Base-by-base conservation (phyloP, 2,113 vertebrate genomes). In the Nibea coibor region DNA sequence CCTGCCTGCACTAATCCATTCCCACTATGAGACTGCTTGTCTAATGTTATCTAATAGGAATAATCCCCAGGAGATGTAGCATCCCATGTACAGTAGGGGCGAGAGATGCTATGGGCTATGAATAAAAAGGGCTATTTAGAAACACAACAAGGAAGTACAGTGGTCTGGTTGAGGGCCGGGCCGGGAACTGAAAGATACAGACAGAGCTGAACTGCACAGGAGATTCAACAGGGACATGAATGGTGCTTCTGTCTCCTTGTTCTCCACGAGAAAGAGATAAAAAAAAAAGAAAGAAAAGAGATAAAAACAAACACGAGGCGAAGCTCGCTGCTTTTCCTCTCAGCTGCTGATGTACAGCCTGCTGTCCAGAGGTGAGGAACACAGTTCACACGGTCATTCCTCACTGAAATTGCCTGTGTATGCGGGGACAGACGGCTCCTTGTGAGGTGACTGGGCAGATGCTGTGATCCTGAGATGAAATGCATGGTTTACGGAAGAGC, bases 31-130 rank as follows among this genome's bases (percentile, higher is more conserved):
- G 72, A 79, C 84, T 65, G 71, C 89, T 92, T 91, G 88, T 89
- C 89, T 89, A 90, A 90, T 84, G 85, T 89, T 86, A 91, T 93
- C 90, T 91, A 93, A 90, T 93, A 87, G 89, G 83, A 87, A 85
- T 89, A 93, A 93, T 93, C 90, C 86, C 81, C 82, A 61, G 31
- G 88, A 89, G 74, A 84, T 24, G 48, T 72, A 80, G 83, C 80
- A 80, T 88, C 78, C 83, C 43, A 58, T 63, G 83, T 89, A 86
- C 91, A 91, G 86, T 78, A 75, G 80, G 78, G 68, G 50, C 20
- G 42, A 51, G 65, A 72, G 83, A 81, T 4, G 75, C 51, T 31
- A 63, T 31, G 28, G 69, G 28, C 65, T 16, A 43, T 10, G 62
- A 72, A 92, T 90, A 72, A 83, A 39, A 91, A 85, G 81, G 78